Evolutionary conservation across 2,888 invertebrate genomes (phyloP), one percentile per base, ranked within the genome.

Genomic region (Thyatira batis): DNA sequence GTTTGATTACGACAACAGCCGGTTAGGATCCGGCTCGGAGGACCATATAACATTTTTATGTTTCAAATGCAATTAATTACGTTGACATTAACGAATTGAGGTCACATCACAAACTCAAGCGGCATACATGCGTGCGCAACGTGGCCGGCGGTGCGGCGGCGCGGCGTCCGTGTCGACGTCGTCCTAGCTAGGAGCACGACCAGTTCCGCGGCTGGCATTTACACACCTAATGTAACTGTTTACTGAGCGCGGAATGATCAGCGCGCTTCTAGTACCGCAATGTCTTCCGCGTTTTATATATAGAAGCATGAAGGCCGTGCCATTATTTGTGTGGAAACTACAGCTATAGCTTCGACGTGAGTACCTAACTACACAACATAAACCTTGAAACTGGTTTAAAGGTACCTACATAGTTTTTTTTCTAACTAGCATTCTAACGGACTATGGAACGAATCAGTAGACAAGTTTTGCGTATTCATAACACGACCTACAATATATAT

Each of bases 271-370:
- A 80, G 78, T 80, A 75, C 79, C 75, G 82, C 81, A 78, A 78
- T 80, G 85, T 80, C 90, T 92, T 92, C 91, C 91, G 91, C 80
- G 87, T 90, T 87, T 76, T 85, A 89, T 85, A 91, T 87, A 87
- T 91, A 92, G 89, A 82, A 73, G 76, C 71, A 73, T 13, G 90
- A 92, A 91, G 91, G 91, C 84, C 91, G 80, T 60, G 69, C 71
- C 78, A 82, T 84, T 84, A 85, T 85, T 84, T 76, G 80, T 73
- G 78, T 79, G 72, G 73, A 67, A 74, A 73, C 71, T 72, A 77
- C 75, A 71, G 67, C 72, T 71, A 70, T 74, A 69, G 71, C 74
- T 73, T 69, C 63, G 74, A 71, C 72, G 73, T 72, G 58, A 57
- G 60, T 39, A 39, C 70, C 72, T 71, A 78, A 70, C 66, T 39